Evolutionary conservation across 1,140 invertebrate genomes (phyloP).

Genomic region (Plutomurus gul): DNA sequence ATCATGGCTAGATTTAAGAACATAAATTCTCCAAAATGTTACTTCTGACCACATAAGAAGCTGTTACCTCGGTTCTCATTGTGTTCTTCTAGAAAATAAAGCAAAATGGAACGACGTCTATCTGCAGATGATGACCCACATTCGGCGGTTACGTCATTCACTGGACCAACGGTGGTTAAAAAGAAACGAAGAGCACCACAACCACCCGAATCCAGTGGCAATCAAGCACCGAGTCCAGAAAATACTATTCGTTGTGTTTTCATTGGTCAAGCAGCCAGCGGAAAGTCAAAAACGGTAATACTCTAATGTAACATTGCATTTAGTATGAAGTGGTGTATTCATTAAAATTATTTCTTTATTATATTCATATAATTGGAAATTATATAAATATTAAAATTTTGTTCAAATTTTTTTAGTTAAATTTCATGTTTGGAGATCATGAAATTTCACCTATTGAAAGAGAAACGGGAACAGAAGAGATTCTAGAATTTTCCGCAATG

Average conservation of each 20-base stretch:
- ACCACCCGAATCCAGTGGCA: neutral
- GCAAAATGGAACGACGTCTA: too few relatives aligned
- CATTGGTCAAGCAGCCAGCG: neutral
- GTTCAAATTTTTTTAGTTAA: neutral
- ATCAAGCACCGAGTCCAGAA: neutral
- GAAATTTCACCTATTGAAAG: constrained; percentile 28
- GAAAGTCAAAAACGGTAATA: constrained; percentile 2
- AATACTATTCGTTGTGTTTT: neutral
- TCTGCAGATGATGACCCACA: neutral
- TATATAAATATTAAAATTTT: too few relatives aligned
- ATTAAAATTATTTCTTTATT: too few relatives aligned
- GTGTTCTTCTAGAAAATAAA: too few relatives aligned
- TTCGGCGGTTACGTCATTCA: neutral
- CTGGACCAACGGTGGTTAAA: neutral
- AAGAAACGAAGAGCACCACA: neutral
- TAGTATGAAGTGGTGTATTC: too few relatives aligned
- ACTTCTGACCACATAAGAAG: neutral
- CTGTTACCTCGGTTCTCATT: neutral
- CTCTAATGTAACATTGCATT: too few relatives aligned
- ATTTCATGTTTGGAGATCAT: neutral
- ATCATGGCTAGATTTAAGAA: too few relatives aligned
- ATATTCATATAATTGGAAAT: too few relatives aligned
- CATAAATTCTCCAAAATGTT: too few relatives aligned
- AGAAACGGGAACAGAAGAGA: constrained; percentile 1
- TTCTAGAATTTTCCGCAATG: neutral